Evolutionary conservation across 2,888 invertebrate species (phyloP).

Genomic region (Leuctra nigra): DNA sequence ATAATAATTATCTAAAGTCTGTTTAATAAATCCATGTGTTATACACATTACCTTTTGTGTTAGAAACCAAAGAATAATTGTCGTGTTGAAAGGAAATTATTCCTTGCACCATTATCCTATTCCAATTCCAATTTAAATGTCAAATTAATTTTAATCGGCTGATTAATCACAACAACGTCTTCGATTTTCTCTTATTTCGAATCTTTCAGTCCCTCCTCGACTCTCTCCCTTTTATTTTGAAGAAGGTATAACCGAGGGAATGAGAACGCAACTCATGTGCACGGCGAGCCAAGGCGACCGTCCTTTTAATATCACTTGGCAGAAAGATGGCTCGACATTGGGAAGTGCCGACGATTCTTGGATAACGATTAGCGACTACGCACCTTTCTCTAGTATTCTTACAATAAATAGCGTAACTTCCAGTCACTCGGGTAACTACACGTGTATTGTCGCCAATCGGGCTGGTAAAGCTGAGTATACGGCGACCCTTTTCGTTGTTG

Average conservation of each 20-base stretch:
- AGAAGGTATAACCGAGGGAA: conserved; percentile 32
- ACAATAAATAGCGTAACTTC: conserved; percentile 43
- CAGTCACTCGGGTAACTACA: conserved; percentile 43
- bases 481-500: conserved; percentile 48
- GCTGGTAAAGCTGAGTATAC: conserved; percentile 43
- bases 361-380: conserved; percentile 48
- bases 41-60: too few species aligned
- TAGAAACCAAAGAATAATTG: too few species aligned
- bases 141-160: too few species aligned
- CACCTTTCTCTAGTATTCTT: conserved; percentile 46
- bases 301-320: conserved; percentile 40
- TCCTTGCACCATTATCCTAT: too few species aligned
- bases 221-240: conserved; percentile 35
- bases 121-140: too few species aligned
- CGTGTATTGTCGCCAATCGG: conserved; percentile 34
- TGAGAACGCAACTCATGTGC: conserved; percentile 44
- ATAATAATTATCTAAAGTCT: too few species aligned
- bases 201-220: conserved; percentile 34
- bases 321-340: conserved; percentile 36
- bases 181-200: too few species aligned
- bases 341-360: conserved; percentile 31
- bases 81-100: too few species aligned
- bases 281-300: conserved; percentile 47
- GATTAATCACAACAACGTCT: too few species aligned
- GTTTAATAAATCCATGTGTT: too few species aligned